Evolutionary conservation across 2,888 invertebrate species (phyloP).

Genomic region (Harpagoxenus sublaevis): DNA sequence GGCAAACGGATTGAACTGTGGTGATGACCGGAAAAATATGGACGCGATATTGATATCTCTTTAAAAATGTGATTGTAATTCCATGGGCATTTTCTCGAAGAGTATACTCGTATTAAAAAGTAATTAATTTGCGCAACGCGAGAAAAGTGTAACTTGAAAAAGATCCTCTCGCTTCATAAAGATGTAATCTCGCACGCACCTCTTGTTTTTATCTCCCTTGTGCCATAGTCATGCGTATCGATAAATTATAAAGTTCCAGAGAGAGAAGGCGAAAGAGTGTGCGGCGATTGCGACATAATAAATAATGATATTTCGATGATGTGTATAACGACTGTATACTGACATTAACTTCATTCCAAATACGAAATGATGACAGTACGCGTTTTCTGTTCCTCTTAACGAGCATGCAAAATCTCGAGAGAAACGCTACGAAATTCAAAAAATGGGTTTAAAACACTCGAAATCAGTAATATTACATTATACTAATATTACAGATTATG

Average conservation of each 20-base stretch:
- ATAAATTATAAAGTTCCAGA: slow-evolving; percentile 53
- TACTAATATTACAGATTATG: neutral
- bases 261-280: slow-evolving; percentile 26
- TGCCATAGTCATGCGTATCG: slow-evolving; percentile 79
- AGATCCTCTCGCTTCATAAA: slow-evolving; percentile 53
- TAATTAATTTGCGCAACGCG: slow-evolving; percentile 6
- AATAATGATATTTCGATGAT: slow-evolving; percentile 42
- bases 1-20: no score
- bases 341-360: slow-evolving; percentile 64
- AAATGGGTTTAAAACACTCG: neutral
- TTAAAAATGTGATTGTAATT: slow-evolving; percentile 73
- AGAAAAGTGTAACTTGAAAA: slow-evolving; percentile 32
- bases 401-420: slow-evolving; percentile 2
- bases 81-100: slow-evolving; percentile 74
- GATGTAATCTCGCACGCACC: slow-evolving; percentile 58
- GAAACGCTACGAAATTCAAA: neutral
- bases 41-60: slow-evolving; percentile 48
- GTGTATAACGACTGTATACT: slow-evolving; percentile 11
- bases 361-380: slow-evolving; percentile 68
- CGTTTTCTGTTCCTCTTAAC: slow-evolving; percentile 81
- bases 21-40: no score
- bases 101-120: neutral
- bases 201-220: slow-evolving; percentile 69
- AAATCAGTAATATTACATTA: neutral
- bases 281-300: slow-evolving; percentile 25